A percentile compares a stretch with the other conserved stretches of the same genome.
phyloP scores from a whole-genome alignment of 2,113 vertebrate species.

The Rhinoptilus africanus region DNA sequence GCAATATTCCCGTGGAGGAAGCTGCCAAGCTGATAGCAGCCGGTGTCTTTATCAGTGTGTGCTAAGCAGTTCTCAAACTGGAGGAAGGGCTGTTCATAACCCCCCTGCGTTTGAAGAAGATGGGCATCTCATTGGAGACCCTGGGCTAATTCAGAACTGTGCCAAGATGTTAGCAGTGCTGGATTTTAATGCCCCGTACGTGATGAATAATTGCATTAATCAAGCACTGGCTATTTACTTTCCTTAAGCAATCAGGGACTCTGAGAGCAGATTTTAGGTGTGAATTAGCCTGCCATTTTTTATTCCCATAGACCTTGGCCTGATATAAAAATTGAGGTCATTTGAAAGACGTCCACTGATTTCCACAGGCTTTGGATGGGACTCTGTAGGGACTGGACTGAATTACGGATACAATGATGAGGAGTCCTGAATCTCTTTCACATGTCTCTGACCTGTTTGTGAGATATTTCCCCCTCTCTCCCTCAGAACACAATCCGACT shows the following conservation, averaged over 20 bases:
- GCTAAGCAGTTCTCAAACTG: not conserved
- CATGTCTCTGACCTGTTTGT: not conserved
- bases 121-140: not conserved
- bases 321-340: not conserved
- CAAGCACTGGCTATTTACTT: not conserved
- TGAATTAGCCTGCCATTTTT: not conserved
- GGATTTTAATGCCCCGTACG: not conserved
- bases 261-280: not conserved
- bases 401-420: not conserved
- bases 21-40: fast-evolving
- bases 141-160: not conserved
- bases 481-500: not conserved
- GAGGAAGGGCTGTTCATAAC: not conserved
- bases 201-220: not conserved
- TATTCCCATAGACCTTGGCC: not conserved
- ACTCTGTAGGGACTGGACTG: not conserved
- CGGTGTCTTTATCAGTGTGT: not conserved
- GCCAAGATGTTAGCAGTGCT: not conserved
- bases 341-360: not conserved
- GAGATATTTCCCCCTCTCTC: not conserved
- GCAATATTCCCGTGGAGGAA: not conserved
- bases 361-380: not conserved
- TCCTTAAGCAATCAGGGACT: not conserved
- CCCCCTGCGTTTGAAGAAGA: not conserved
- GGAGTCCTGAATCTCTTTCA: not conserved